Percentiles rank a stretch among this genome's conserved stretches.
Conservation (phyloP, 2,888 invertebrate genomes). For the Acleris holmiana region DNA sequence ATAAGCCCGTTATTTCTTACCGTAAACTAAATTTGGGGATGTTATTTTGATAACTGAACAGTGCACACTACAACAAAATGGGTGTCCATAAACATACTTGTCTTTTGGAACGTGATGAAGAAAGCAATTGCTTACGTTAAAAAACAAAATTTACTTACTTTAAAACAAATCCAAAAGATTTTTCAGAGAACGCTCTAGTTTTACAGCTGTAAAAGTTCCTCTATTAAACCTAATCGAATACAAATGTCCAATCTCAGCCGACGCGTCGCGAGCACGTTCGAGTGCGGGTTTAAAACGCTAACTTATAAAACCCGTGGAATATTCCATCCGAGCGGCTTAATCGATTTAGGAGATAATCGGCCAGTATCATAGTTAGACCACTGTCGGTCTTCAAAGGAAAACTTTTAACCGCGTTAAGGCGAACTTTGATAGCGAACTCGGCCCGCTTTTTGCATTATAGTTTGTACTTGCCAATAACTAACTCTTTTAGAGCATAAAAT, state of each 20-base stretch:
- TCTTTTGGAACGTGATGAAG: too few relatives aligned
- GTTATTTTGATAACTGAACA: too few relatives aligned
- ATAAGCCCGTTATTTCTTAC: too few relatives aligned
- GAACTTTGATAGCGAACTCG: constrained; percentile 29
- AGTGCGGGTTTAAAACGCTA: constrained; percentile 9
- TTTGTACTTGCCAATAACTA: constrained; percentile 14
- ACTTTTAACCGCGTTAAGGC: constrained; percentile 29
- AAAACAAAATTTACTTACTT: too few relatives aligned
- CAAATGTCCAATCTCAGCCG: constrained; percentile 9
- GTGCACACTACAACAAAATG: too few relatives aligned
- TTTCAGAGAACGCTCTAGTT: not conserved
- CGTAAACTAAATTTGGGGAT: too few relatives aligned
- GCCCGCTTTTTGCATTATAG: constrained; percentile 18
- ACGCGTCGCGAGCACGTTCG: constrained; percentile 19
- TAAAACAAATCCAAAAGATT: too few relatives aligned
- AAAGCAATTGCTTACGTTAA: too few relatives aligned
- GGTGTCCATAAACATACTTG: too few relatives aligned
- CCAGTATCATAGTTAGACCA: constrained; percentile 30
- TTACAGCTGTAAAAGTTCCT: too few relatives aligned
- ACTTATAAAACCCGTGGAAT: constrained; percentile 29
- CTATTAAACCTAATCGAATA: not conserved
- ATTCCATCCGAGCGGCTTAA: constrained; percentile 20
- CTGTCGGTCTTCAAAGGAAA: constrained; percentile 27
- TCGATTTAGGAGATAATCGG: constrained; percentile 35
- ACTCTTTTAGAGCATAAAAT: constrained; percentile 25